These are phyloP conservation scores for Daubentonia madagascariensis DNA, from an alignment of 2,113 vertebrate species.

Conservation along the genomic window DNA sequence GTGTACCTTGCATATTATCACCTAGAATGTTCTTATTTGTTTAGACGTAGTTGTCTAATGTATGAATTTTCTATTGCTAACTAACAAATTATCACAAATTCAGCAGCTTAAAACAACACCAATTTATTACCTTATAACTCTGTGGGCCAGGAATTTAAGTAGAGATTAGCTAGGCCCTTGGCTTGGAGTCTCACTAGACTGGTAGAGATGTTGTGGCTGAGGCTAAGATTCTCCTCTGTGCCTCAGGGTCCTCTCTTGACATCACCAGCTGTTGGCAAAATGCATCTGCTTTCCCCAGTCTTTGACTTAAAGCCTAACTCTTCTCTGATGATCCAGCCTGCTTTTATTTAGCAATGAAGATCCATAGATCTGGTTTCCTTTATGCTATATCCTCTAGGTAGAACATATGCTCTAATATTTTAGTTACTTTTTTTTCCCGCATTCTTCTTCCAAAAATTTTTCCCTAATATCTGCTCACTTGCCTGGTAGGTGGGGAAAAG, in stretches of 20 bases:
- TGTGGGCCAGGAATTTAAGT: not conserved
- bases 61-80: not conserved
- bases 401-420: not conserved
- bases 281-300: not conserved
- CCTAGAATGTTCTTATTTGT: not conserved
- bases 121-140: not conserved
- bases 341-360: not conserved
- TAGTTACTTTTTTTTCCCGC: not conserved
- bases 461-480: fast-evolving
- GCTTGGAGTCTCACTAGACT: not conserved
- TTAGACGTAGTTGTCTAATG: not conserved
- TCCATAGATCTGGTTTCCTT: not conserved
- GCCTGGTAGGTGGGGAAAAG: not conserved
- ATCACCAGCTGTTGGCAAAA: not conserved
- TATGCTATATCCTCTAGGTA: not conserved
- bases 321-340: not conserved
- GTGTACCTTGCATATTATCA: not conserved
- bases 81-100: not conserved
- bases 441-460: not conserved
- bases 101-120: not conserved
- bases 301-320: not conserved
- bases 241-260: not conserved
- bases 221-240: too few species aligned
- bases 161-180: not conserved
- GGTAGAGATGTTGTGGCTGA: fast-evolving